Percentiles rank a stretch among this genome's conserved stretches.
Evolutionary conservation across 2,888 invertebrate species (phyloP).

Genomic region (Drosophila seclusa): DNA sequence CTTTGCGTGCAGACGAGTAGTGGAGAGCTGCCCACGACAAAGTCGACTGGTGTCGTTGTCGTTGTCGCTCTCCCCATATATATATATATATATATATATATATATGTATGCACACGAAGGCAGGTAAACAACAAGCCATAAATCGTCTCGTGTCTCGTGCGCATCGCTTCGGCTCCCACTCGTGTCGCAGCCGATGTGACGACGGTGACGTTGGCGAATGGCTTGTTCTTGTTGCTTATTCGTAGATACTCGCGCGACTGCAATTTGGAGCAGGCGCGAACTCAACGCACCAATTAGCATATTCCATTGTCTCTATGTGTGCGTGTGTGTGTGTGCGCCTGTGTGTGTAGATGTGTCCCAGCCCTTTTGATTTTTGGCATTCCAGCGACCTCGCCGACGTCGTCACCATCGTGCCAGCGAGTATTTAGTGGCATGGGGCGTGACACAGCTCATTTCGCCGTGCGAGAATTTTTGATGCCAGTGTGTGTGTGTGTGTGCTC

Average conservation of each 20-base stretch:
- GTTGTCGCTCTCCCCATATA: constrained; percentile 32
- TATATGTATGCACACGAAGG: constrained; percentile 54
- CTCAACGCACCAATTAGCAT: constrained; percentile 83
- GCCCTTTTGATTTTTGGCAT: constrained; percentile 73
- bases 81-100: not conserved
- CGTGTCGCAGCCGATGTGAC: constrained; percentile 54
- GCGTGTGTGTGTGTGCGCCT: constrained; percentile 27
- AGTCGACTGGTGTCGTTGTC: constrained; percentile 15
- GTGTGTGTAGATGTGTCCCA: constrained; percentile 44
- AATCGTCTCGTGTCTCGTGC: constrained; percentile 67
- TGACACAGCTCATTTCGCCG: constrained; percentile 73
- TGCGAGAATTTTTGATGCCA: constrained; percentile 55
- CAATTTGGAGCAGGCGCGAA: constrained; percentile 72
- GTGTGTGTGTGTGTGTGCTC: constrained; percentile 34
- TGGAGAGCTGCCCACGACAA: constrained; percentile 53
- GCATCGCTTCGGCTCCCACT: constrained; percentile 56
- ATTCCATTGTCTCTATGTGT: constrained; percentile 74
- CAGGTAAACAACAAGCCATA: constrained; percentile 84
- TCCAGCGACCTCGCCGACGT: constrained; percentile 49
- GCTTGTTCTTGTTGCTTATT: constrained; percentile 81
- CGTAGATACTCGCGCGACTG: constrained; percentile 75
- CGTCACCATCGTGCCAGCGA: constrained; percentile 51
- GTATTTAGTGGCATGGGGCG: constrained; percentile 68
- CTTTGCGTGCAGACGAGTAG: constrained; percentile 11
- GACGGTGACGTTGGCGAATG: constrained; percentile 56